Conservation (phyloP, 35 echinoderm and acorn worm genomes). For the Apostichopus californicus region DNA sequence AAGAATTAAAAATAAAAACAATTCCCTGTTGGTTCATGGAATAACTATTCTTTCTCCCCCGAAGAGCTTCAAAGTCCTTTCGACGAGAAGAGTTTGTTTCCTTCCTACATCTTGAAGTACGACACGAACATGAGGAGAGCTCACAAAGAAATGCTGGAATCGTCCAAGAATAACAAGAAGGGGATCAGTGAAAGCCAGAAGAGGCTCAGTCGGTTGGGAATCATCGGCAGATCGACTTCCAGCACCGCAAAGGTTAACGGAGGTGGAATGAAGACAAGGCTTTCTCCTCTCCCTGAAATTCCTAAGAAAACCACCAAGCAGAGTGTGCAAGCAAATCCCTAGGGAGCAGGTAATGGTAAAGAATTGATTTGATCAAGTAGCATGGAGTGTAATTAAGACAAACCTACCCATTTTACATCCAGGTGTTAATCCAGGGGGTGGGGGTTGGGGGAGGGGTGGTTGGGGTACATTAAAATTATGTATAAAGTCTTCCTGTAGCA, state of each 20-base stretch:
- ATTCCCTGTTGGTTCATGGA: too few species aligned
- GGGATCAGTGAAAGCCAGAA: slow-evolving; percentile 1
- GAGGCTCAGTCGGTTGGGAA: not conserved
- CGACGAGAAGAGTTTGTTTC: slow-evolving; percentile 91
- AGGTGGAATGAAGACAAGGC: slow-evolving; percentile 3
- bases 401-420: too few species aligned
- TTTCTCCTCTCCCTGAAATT: slow-evolving; percentile 25
- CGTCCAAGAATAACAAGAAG: slow-evolving; percentile 16
- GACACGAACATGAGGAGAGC: slow-evolving; percentile 79
- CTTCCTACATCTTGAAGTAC: slow-evolving; percentile 87
- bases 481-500: too few species aligned
- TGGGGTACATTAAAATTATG: too few species aligned
- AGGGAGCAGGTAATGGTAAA: too few species aligned
- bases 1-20: too few species aligned
- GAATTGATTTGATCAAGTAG: too few species aligned
- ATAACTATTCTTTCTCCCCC: not conserved
- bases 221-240: not conserved
- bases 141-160: slow-evolving; percentile 59
- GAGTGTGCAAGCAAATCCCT: not conserved
- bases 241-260: not conserved
- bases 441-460: too few species aligned
- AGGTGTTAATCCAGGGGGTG: too few species aligned
- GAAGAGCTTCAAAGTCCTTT: slow-evolving; percentile 77
- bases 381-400: too few species aligned
- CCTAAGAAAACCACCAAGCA: not conserved